Percentiles rank a stretch among this genome's conserved stretches.
Evolutionary conservation across 2,113 vertebrate species (phyloP).

Genomic region (Heterochromis multidens): DNA sequence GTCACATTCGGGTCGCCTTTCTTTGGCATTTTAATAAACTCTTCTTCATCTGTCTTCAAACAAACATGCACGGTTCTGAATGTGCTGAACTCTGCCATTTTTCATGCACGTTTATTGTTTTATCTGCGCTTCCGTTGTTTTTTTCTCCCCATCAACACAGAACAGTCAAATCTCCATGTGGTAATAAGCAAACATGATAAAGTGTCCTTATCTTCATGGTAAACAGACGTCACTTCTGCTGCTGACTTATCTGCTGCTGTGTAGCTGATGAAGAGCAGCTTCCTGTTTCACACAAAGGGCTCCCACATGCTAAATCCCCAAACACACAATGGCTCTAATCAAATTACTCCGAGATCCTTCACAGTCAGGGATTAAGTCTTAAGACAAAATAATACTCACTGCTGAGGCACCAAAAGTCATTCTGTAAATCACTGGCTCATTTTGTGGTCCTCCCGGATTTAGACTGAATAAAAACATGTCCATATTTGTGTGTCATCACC

Average conservation of each 20-base stretch:
- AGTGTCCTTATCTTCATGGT: conserved; percentile 8
- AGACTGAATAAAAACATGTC: background rate
- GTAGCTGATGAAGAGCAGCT: conserved; percentile 14
- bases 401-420: conserved; percentile 10
- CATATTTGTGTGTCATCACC: background rate
- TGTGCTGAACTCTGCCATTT: background rate
- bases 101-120: background rate
- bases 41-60: background rate
- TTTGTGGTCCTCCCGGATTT: background rate
- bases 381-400: conserved; percentile 30
- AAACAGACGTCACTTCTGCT: background rate
- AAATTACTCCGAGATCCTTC: conserved; percentile 37
- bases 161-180: background rate
- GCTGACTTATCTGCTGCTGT: conserved; percentile 8
- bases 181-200: background rate
- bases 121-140: background rate
- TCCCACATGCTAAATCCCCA: conserved; percentile 12
- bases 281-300: conserved; percentile 14
- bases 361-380: conserved; percentile 41
- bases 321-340: conserved; percentile 44
- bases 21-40: background rate
- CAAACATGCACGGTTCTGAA: background rate
- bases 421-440: background rate
- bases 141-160: background rate
- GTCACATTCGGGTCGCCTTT: background rate